phyloP scores from a whole-genome alignment of 2,113 vertebrate genomes.

The Phainopepla nitens region DNA sequence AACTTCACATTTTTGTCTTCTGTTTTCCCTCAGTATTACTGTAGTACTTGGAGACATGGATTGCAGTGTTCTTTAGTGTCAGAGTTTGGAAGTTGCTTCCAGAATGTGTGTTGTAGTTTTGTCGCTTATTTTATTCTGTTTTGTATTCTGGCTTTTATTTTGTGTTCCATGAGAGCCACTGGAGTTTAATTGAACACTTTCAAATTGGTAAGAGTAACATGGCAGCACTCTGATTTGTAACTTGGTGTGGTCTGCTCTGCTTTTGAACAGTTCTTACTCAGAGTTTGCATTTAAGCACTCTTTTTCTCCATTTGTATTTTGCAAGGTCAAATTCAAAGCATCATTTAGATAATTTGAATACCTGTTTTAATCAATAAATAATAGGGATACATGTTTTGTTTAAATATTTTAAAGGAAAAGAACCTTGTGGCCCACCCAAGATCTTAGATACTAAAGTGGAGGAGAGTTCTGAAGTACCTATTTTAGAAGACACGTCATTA shows the following conservation, averaged over 20 bases:
- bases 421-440: conserved; percentile 71
- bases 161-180: neutral
- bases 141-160: neutral
- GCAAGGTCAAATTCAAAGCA: neutral
- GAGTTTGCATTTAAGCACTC: neutral
- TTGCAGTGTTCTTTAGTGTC: neutral
- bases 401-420: conserved; percentile 80
- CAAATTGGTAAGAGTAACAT: neutral
- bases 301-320: neutral
- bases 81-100: neutral
- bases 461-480: conserved; percentile 87
- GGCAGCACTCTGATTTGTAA: neutral
- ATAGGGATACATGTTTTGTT: neutral
- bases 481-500: conserved; percentile 86
- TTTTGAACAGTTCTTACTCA: neutral
- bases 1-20: neutral
- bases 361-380: neutral
- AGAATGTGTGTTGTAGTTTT: neutral
- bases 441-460: conserved; percentile 80
- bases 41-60: neutral
- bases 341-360: neutral
- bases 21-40: neutral
- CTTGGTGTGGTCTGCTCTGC: neutral
- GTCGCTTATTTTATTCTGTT: neutral
- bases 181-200: neutral